phyloP scores from a whole-genome alignment of 2,113 vertebrate genomes.

The Dissostichus mawsoni region DNA sequence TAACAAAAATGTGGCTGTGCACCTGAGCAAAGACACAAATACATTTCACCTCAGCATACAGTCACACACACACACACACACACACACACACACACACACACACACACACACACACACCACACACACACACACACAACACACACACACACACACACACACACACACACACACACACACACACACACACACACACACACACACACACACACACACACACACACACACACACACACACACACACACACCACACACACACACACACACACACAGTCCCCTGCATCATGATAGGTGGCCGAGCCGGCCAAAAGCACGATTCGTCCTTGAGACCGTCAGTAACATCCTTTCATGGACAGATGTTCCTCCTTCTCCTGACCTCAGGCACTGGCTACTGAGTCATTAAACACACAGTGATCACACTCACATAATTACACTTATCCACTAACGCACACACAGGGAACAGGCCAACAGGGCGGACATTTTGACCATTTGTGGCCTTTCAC shows the following conservation, averaged over 20 bases:
- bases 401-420: constrained; percentile 18
- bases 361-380: constrained; percentile 51
- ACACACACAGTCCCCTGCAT: neutral
- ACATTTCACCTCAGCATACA: neutral
- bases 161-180: no score
- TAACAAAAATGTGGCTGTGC: constrained; percentile 15
- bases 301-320: constrained; percentile 57
- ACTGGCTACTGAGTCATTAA: constrained; percentile 9
- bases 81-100: constrained; percentile 24
- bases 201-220: no score
- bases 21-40: constrained; percentile 33
- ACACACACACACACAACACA: no score
- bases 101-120: no score
- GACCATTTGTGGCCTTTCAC: neutral
- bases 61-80: constrained; percentile 17
- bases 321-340: constrained; percentile 47
- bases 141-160: no score
- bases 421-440: neutral
- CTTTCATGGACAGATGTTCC: constrained; percentile 60
- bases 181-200: no score
- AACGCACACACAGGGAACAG: neutral
- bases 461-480: constrained; percentile 5
- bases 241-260: constrained; percentile 22
- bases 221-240: neutral
- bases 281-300: neutral